Evolutionary conservation across 64 coral and sea anemone genomes (phyloP), one percentile per base, ranked within the genome.

Genomic region (Dendronephthya gigantea): DNA sequence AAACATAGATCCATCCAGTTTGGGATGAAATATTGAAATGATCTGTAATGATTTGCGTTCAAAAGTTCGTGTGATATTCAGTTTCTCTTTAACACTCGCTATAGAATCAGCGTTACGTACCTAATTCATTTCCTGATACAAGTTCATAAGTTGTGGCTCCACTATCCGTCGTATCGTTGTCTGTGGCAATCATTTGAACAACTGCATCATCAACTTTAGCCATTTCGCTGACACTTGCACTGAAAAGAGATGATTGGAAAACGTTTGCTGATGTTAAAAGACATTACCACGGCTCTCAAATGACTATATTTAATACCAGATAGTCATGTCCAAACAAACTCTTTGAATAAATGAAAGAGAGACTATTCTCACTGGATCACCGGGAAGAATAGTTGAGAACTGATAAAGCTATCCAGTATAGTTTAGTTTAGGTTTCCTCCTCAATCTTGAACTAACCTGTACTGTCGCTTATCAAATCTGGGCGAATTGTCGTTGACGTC

Each of bases 401-500:
- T n/a, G n/a, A n/a, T n/a, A n/a, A n/a, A n/a, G n/a, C n/a, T n/a
- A n/a, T n/a, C n/a, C n/a, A n/a, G n/a, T n/a, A n/a, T n/a, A n/a
- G n/a, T n/a, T n/a, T n/a, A n/a, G n/a, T n/a, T n/a, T n/a, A n/a
- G n/a, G n/a, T n/a, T n/a, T n/a, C n/a, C n/a, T n/a, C n/a, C n/a
- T n/a, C n/a, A n/a, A n/a, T n/a, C n/a, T n/a, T n/a, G n/a, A n/a
- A n/a, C n/a, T n/a, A n/a, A 92, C 27, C 84, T 92, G 47, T 92
- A 92, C 39, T 85, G 52, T 7, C 83, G 75, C 33, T 89, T 33
- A 35, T 83, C 41, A 88, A 92, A 92, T 11, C 39, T 47, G 0
- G 91, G 91, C 22, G 91, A 39, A 30, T 92, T 92, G 70, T 92
- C 91, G 59, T 92, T 92, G 87, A 92, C 83, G 83, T 92, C 91